A percentile compares a stretch with the other conserved stretches of the same genome.
phyloP scores from a whole-genome alignment of 2,888 invertebrate genomes.

The Hydroisotoma schaefferi region DNA sequence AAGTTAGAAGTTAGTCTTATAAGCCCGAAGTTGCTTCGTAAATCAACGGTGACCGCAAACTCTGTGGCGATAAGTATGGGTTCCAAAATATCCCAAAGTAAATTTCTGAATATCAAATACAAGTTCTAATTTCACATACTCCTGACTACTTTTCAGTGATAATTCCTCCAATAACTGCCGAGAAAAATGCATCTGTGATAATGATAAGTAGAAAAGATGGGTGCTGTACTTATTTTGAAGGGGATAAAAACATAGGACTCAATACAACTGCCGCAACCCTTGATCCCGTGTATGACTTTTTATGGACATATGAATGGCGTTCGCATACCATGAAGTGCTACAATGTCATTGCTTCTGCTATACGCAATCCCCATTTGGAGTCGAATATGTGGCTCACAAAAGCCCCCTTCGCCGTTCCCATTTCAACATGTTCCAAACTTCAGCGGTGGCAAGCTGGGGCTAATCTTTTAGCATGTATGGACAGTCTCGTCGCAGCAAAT shows the following conservation, averaged over 20 bases:
- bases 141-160: constrained; percentile 59
- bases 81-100: not conserved
- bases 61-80: constrained; percentile 41
- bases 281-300: constrained; percentile 86
- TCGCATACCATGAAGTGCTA: constrained; percentile 67
- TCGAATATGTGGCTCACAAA: constrained; percentile 48
- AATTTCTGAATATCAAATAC: not conserved
- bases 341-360: constrained; percentile 78
- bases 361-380: constrained; percentile 50
- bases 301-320: constrained; percentile 73
- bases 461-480: constrained; percentile 82
- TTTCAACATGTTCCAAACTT: constrained; percentile 46
- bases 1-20: constrained; percentile 90
- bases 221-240: constrained; percentile 77
- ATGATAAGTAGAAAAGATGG: constrained; percentile 81
- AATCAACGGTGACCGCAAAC: constrained; percentile 77
- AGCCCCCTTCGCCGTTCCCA: constrained; percentile 48
- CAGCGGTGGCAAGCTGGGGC: constrained; percentile 64
- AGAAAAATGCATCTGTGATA: constrained; percentile 39
- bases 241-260: constrained; percentile 78
- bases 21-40: constrained; percentile 80
- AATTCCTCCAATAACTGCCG: constrained; percentile 65
- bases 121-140: not conserved
- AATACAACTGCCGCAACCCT: constrained; percentile 73
- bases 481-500: constrained; percentile 75